Evolutionary conservation across 2,113 vertebrate genomes (phyloP).

Genomic region (Catagonus wagneri): DNA sequence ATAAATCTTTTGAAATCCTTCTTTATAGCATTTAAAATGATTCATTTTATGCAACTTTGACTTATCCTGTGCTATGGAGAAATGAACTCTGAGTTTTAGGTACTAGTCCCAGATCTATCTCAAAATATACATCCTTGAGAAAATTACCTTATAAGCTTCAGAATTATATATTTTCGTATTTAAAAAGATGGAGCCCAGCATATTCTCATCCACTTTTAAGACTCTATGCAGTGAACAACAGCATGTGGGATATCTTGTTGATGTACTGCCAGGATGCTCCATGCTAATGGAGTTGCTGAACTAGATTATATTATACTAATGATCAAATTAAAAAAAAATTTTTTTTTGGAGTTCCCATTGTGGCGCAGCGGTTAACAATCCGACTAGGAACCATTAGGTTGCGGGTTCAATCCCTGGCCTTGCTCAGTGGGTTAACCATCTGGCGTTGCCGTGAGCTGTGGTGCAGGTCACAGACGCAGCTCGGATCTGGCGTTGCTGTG

Average conservation of each 20-base stretch:
- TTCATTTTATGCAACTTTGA: conserved; percentile 61
- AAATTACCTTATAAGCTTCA: conserved; percentile 54
- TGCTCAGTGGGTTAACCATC: no score
- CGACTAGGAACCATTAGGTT: no score
- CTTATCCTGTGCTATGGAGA: conserved; percentile 13
- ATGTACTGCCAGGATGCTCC: neutral
- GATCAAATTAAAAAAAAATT: neutral
- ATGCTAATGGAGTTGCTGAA: conserved; percentile 30
- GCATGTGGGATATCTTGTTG: neutral
- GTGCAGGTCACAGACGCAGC: no score
- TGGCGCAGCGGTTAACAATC: no score
- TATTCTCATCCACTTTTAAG: neutral
- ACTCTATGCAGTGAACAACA: neutral
- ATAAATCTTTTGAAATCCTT: conserved; percentile 59
- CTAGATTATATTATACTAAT: neutral
- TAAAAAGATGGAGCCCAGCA: neutral
- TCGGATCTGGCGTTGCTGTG: no score
- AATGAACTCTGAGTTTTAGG: conserved; percentile 42
- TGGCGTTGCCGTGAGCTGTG: no score
- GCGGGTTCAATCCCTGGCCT: no score
- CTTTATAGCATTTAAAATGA: conserved; percentile 52
- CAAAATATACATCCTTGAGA: conserved; percentile 17
- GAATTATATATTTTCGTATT: neutral
- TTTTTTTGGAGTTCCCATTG: no score
- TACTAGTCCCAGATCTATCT: conserved; percentile 21